Base-by-base conservation (phyloP, 2,888 invertebrate species). In the Antheraea yamamai region DNA sequence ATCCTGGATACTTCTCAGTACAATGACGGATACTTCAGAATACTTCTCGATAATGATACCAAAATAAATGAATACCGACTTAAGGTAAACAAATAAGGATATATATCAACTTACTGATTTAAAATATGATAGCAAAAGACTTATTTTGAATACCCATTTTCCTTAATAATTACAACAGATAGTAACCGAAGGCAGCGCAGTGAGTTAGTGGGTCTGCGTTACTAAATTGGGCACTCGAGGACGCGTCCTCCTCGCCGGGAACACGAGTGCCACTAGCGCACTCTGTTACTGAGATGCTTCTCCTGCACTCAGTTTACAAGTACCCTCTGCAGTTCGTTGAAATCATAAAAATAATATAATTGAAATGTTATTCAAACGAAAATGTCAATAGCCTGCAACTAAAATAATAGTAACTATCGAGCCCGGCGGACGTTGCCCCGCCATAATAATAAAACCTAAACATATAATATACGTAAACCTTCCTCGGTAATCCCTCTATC, bases 191-290 rank as follows among this genome's bases (percentile, higher is more conserved):
- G 74, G 64, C 72, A 73, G 72, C 23, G 73, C 51, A 70, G 68
- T 18, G 77, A 76, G 78, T 72, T 70, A 73, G 74, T 77, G 74
- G 75, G 66, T 58, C 55, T 73, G 68, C 72, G 77, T 76, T 74
- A 75, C 77, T 74, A 83, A 83, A 83, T 83, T 83, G 81, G 84
- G 79, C 80, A 81, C 83, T 83, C 72, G 77, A 82, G 77, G 71
- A n/a, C 52, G n/a, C 18, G 71, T 55, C 70, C 26, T 39, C 20
- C 39, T 39, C 70, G 70, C 39, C 70, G 39, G 14, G 55, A 66
- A 70, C 52, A 35, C 23, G 47, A 74, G 75, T 58, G 75, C 68
- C 74, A 39, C 74, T 64, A 64, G 70, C 77, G 79, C 73, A 58
- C 51, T 70, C 26, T n/a, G 75, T 68, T 70, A 70, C 77, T 71